A percentile compares a stretch with the other conserved stretches of the same genome.
Conservation (phyloP, 2,888 invertebrate species). For the Aphelenchoides bicaudatus region DNA sequence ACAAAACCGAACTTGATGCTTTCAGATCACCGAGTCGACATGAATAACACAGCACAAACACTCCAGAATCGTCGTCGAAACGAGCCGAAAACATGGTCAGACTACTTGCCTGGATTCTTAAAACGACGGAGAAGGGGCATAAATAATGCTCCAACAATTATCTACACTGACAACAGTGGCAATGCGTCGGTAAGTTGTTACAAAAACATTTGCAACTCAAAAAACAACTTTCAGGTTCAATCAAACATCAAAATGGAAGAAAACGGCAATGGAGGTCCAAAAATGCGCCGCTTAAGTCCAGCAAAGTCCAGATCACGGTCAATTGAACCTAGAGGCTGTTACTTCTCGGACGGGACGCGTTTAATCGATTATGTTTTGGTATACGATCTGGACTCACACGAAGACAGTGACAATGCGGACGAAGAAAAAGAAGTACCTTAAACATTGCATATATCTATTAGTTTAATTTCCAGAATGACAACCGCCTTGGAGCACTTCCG, state of each 20-base stretch:
- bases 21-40: too few species aligned
- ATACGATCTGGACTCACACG: slow-evolving; percentile 42
- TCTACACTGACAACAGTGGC: too few species aligned
- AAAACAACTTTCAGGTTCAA: too few species aligned
- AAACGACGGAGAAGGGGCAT: too few species aligned
- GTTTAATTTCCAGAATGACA: background rate
- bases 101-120: too few species aligned
- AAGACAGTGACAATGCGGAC: slow-evolving; percentile 22
- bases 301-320: background rate
- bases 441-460: background rate
- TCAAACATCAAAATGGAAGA: slow-evolving; percentile 8
- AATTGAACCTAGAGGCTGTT: slow-evolving; percentile 8
- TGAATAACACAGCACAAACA: too few species aligned
- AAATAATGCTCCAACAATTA: too few species aligned
- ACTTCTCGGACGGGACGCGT: slow-evolving; percentile 42
- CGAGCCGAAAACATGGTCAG: too few species aligned
- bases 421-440: slow-evolving; percentile 18
- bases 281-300: background rate
- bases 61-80: too few species aligned
- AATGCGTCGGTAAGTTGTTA: too few species aligned
- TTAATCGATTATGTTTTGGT: slow-evolving; percentile 62
- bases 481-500: slow-evolving; percentile 9
- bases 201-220: too few species aligned
- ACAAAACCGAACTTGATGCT: too few species aligned
- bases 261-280: background rate